Conservation (phyloP, 2,888 invertebrate genomes). For the Tetragnatha montana region DNA sequence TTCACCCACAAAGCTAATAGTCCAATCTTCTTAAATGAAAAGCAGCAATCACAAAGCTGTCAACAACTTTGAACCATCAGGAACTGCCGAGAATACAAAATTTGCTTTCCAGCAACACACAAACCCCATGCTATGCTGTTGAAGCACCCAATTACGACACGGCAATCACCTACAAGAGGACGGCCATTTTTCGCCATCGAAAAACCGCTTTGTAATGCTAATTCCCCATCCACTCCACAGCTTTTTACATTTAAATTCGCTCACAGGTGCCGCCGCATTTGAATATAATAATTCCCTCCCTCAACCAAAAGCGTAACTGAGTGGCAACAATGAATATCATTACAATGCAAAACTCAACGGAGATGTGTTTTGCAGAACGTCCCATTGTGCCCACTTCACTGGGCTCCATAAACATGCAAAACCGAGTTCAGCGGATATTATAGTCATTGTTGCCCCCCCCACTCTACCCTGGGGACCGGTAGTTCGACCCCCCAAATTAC, state of each 20-base stretch:
- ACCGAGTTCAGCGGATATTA: not conserved
- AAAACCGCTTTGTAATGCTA: not conserved
- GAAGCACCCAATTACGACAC: too few relatives aligned
- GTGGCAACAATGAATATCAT: not conserved
- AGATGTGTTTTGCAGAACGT: not conserved
- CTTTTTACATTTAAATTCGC: not conserved
- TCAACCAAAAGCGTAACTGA: not conserved
- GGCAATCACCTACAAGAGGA: too few relatives aligned
- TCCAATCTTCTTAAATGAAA: too few relatives aligned
- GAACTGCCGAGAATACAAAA: too few relatives aligned
- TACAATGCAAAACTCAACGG: not conserved
- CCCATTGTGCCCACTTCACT: not conserved
- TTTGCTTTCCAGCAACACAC: too few relatives aligned
- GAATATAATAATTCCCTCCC: not conserved
- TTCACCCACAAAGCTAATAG: too few relatives aligned
- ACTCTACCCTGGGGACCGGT: not conserved
- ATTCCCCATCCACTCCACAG: not conserved
- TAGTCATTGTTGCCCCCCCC: not conserved
- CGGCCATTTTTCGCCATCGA: not conserved
- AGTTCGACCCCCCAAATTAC: conserved; percentile 52
- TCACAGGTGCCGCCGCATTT: not conserved
- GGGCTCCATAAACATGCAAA: not conserved
- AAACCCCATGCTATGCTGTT: too few relatives aligned
- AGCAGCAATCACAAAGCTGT: too few relatives aligned
- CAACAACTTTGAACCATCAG: too few relatives aligned